Evolutionary conservation across 2,888 invertebrate species (phyloP), one percentile per base, ranked within the genome.

Genomic region (Platycnemis pennipes): DNA sequence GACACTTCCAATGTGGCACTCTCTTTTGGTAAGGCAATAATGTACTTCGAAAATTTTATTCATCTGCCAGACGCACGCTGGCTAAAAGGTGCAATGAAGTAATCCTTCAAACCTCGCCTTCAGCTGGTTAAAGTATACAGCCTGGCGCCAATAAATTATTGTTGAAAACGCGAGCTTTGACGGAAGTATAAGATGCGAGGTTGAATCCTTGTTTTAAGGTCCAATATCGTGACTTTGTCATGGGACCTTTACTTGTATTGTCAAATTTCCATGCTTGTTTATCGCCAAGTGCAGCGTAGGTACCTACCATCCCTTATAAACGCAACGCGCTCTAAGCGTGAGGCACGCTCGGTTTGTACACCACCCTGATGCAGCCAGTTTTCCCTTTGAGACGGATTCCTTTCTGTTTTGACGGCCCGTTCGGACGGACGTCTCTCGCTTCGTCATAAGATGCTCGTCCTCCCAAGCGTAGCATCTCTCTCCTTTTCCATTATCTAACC

Each of bases 381-480:
- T 37, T 77, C 77, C 31, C 13, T 31, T 37, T 31, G 37, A 37
- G 77, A 69, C 42, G 91, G 45, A 63, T 69, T 56, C 63, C 87
- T 87, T n/a, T 44, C 63, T 91, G 91, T 91, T 91, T 91, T 91
- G 91, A 91, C 91, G 69, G 63, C 91, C 42, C 53, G 91, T 91
- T 69, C 45, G 56, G 91, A 91, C 63, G 63, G 69, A 91, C 22
- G 77, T 77, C 77, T 77, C 91, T 63, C 91, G n/a, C 42, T 91
- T 69, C 91, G 26, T n/a, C 63, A n/a, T 63, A 45, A 91, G 69
- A 91, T 63, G 63, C 91, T 63, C 56, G 19, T 42, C 37, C 46
- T n/a, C 37, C 87, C 26, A 87, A 26, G 44, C n/a, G 46, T n/a
- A 87, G 19, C 87, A 26, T 46, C 87, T 87, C 87, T 45, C 87